Evolutionary conservation across 2,113 vertebrate species (phyloP).

Genomic region (Sceloporus undulatus): DNA sequence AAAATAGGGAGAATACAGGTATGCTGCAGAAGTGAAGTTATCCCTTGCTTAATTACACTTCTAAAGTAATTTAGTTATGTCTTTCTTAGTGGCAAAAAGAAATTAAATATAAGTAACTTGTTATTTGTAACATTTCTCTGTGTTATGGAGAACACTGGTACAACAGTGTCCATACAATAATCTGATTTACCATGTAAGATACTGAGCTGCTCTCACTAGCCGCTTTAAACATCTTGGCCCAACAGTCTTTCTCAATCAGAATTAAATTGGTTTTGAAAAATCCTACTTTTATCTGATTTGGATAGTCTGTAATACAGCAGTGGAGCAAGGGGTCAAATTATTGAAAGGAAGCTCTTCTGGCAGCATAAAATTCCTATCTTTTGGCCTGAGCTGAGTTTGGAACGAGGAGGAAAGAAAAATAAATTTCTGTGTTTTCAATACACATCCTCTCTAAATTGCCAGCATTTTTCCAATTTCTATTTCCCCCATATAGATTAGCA

Average conservation of each 20-base stretch:
- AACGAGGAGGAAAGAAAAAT: slow-evolving; percentile 48
- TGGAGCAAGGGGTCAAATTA: slow-evolving; percentile 28
- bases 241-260: background rate
- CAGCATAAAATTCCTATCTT: slow-evolving; percentile 44
- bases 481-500: slow-evolving; percentile 56
- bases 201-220: background rate
- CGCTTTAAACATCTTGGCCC: background rate
- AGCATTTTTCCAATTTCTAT: slow-evolving; percentile 32
- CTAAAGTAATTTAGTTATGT: no score
- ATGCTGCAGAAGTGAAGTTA: no score
- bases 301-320: background rate
- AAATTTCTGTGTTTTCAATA: slow-evolving; percentile 43
- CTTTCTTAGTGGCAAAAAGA: no score
- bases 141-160: no score
- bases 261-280: slow-evolving; percentile 26
- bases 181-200: background rate
- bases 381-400: slow-evolving; percentile 25
- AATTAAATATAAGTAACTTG: no score
- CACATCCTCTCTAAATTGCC: slow-evolving; percentile 22
- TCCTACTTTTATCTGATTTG: slow-evolving; percentile 1
- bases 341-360: slow-evolving; percentile 30
- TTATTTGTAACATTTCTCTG: no score
- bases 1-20: no score
- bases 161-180: background rate
- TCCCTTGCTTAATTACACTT: no score